phyloP scores from a whole-genome alignment of 2,888 invertebrate species.

The Helleia helle region DNA sequence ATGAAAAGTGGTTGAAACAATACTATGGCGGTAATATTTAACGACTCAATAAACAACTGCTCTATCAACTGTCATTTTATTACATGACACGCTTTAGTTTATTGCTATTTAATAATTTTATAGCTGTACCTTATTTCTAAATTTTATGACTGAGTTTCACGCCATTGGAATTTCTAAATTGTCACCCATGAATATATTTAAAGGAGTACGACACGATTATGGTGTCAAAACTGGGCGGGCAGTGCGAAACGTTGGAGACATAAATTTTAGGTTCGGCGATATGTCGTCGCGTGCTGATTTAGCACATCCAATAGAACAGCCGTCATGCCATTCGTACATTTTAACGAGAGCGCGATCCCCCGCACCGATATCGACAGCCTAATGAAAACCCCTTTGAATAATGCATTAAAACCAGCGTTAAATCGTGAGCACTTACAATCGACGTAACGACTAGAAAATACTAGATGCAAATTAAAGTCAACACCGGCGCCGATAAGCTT shows the following conservation, averaged over 20 bases:
- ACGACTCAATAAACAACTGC: too few relatives aligned
- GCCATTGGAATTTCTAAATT: not conserved
- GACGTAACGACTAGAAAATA: constrained; percentile 56
- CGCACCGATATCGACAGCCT: constrained; percentile 62
- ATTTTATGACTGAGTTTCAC: not conserved
- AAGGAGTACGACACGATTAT: too few relatives aligned
- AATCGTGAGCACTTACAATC: constrained; percentile 69
- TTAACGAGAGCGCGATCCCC: constrained; percentile 68
- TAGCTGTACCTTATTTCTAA: not conserved
- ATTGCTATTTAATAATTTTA: not conserved
- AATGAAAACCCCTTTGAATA: constrained; percentile 73
- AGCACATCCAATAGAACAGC: constrained; percentile 50
- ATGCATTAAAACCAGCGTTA: constrained; percentile 73
- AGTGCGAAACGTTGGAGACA: not conserved
- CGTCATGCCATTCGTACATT: constrained; percentile 71
- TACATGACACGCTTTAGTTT: constrained; percentile 4
- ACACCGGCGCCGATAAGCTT: constrained; percentile 58
- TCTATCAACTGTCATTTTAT: constrained; percentile 5
- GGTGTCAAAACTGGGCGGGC: constrained; percentile 11
- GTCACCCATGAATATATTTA: constrained; percentile 7
- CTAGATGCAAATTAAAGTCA: constrained; percentile 67
- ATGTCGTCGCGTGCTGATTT: constrained; percentile 43
- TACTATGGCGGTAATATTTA: too few relatives aligned
- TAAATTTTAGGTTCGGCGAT: constrained; percentile 36
- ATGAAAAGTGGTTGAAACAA: too few relatives aligned